Conservation (phyloP, 1,140 invertebrate genomes). For the Centruroides sculpturatus region DNA sequence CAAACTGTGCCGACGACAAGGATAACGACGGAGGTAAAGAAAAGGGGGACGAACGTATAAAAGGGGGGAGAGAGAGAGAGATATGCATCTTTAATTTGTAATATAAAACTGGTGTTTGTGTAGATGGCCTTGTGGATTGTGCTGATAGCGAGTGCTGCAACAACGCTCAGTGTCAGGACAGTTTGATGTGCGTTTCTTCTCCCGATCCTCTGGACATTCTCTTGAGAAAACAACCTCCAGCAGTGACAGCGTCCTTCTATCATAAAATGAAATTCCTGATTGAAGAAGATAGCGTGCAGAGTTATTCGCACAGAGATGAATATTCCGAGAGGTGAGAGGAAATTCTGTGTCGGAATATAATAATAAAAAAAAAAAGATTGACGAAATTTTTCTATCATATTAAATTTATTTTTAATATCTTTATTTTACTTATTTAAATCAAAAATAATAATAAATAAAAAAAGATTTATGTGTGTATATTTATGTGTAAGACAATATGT, state of each 20-base stretch:
- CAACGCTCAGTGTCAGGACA: conserved; percentile 59
- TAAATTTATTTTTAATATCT: no score
- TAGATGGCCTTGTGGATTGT: conserved; percentile 91
- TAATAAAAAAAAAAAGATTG: neutral
- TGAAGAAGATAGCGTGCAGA: conserved; percentile 94
- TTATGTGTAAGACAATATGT: no score
- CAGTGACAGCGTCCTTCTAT: conserved; percentile 95
- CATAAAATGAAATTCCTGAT: conserved; percentile 96
- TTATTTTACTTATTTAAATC: no score
- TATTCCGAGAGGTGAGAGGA: conserved; percentile 88
- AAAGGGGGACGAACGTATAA: neutral
- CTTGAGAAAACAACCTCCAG: conserved; percentile 80
- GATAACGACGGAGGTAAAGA: conserved; percentile 90
- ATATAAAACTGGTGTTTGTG: conserved; percentile 15
- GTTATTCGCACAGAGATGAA: conserved; percentile 80
- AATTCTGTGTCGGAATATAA: conserved; percentile 1
- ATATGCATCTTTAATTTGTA: no score
- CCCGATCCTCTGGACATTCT: conserved; percentile 88
- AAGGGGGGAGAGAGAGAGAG: no score
- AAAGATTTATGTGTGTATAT: no score
- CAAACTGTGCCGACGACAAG: conserved; percentile 73
- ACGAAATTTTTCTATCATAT: no score
- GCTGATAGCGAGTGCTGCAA: conserved; percentile 94
- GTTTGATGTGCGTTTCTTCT: conserved; percentile 73
- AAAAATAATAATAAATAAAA: no score